Base-by-base conservation (phyloP, 2,888 invertebrate genomes). In the Antheraea assamensis region DNA sequence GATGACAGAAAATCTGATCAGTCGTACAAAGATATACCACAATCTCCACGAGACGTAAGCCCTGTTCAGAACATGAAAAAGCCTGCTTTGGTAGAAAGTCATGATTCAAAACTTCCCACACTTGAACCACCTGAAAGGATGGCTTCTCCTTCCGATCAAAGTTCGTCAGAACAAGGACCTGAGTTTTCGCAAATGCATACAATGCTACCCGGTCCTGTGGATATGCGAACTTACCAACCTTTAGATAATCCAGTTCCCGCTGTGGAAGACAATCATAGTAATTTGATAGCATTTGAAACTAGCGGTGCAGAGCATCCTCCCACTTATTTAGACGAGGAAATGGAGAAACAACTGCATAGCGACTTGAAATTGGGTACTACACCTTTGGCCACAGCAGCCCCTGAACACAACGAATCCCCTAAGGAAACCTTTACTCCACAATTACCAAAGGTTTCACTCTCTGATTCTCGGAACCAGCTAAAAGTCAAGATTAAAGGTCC, bases 401-500 rank as follows among this genome's bases (percentile, higher is more conserved):
- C 82, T 52, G 85, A 82, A 58, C 72, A 77, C 21, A 80, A 75
- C 31, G 90, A 88, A 52, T 86, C 87, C 27, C 83, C 86, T 17
- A 88, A 87, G 79, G 88, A 90, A 61, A 75, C 81, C 1, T 85
- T 83, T 78, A 82, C 75, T 66, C 89, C 92, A 15, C 91, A 87
- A 58, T 80, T 91, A 75, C 96, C 96, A 4, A 97, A 97, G 85
- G 97, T 97, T 0, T 97, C 97, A 1, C 91, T 97, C 1, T 96
- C 96, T 0, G 98, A 98, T 89, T 97, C 98, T 0, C 95, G 98
- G 49, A 98, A 98, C 89, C 98, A 98, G 85, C 92, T 98, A 7
- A 98, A 98, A 87, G 96, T 98, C 0, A 98, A 98, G 90, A 98
- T 98, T 77, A 98, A 98, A 88, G 98, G 98, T 4, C 98, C 98